Evolutionary conservation across 2,888 invertebrate genomes (phyloP).

Genomic region (Amaurobius ferox): DNA sequence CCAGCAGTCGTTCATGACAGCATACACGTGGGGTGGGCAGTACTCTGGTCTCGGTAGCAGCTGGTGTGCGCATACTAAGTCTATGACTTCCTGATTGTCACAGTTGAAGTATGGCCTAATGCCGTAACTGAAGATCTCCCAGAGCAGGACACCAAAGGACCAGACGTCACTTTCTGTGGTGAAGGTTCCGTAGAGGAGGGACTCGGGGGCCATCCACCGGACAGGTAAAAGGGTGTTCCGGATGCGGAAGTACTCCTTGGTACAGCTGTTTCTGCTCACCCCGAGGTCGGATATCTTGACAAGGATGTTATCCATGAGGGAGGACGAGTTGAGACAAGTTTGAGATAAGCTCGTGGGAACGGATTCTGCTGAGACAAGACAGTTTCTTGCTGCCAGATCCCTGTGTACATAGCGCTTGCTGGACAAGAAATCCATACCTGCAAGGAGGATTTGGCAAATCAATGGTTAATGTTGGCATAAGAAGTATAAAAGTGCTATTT

Average conservation of each 20-base stretch:
- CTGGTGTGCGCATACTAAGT: constrained; percentile 95
- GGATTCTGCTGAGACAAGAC: constrained; percentile 89
- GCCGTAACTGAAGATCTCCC: constrained; percentile 99
- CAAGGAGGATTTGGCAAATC: neutral
- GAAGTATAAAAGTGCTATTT: too few relatives aligned
- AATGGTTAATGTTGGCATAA: too few relatives aligned
- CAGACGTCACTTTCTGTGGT: constrained; percentile 98
- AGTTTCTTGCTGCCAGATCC: constrained; percentile 96
- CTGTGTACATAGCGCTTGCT: constrained; percentile 95
- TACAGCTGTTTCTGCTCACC: constrained; percentile 92
- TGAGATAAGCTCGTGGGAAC: constrained; percentile 47
- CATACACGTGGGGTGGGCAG: constrained; percentile 94
- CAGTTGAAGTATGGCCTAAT: constrained; percentile 96
- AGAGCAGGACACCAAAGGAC: constrained; percentile 99
- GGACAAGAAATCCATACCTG: constrained; percentile 81
- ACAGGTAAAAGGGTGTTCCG: constrained; percentile 95
- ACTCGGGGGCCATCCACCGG: constrained; percentile 99
- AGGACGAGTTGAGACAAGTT: constrained; percentile 10
- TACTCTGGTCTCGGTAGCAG: constrained; percentile 93
- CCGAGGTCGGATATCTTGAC: constrained; percentile 99
- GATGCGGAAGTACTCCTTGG: constrained; percentile 93
- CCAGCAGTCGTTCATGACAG: constrained; percentile 99
- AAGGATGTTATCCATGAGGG: constrained; percentile 85
- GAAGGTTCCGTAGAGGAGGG: constrained; percentile 97
- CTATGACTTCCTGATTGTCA: constrained; percentile 97